These are phyloP conservation scores for Anniella stebbinsi DNA, from an alignment of 2,797 vertebrate genomes.

Conservation along the genomic window DNA sequence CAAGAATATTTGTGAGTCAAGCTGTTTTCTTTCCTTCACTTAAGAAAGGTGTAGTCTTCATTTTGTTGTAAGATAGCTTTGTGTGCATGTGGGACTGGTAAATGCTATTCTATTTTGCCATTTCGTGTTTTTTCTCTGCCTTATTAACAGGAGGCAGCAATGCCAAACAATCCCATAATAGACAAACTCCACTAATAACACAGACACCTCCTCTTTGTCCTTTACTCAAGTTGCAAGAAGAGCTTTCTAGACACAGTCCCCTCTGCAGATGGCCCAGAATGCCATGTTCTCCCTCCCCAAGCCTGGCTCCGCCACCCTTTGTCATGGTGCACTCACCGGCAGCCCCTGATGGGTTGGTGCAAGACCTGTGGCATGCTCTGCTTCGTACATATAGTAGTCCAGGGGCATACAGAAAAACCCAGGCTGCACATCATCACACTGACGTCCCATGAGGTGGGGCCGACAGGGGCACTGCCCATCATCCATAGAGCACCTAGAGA, in stretches of 20 bases:
- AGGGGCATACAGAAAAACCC: constrained; percentile 90
- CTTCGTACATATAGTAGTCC: constrained; percentile 88
- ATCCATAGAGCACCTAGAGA: constrained; percentile 83
- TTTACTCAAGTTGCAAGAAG: background rate
- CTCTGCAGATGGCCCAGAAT: too few species aligned
- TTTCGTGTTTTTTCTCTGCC: too few species aligned
- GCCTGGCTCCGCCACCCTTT: background rate
- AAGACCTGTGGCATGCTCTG: constrained; percentile 78
- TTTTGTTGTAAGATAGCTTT: too few species aligned
- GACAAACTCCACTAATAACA: background rate
- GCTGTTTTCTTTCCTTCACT: too few species aligned
- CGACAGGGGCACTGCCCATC: constrained; percentile 88
- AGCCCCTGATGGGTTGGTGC: constrained; percentile 78
- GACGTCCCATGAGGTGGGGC: constrained; percentile 83
- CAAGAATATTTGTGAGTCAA: too few species aligned
- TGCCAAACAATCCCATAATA: background rate
- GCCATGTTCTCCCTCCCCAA: background rate
- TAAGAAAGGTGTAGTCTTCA: too few species aligned
- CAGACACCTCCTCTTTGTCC: background rate
- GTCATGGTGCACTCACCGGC: constrained; percentile 78
- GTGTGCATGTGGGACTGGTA: too few species aligned
- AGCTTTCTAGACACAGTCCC: background rate
- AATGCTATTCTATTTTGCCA: too few species aligned
- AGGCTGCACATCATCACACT: constrained; percentile 87
- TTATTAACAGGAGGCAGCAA: background rate